phyloP scores from a whole-genome alignment of 2,888 invertebrate genomes.

The Ophion ventricosus region DNA sequence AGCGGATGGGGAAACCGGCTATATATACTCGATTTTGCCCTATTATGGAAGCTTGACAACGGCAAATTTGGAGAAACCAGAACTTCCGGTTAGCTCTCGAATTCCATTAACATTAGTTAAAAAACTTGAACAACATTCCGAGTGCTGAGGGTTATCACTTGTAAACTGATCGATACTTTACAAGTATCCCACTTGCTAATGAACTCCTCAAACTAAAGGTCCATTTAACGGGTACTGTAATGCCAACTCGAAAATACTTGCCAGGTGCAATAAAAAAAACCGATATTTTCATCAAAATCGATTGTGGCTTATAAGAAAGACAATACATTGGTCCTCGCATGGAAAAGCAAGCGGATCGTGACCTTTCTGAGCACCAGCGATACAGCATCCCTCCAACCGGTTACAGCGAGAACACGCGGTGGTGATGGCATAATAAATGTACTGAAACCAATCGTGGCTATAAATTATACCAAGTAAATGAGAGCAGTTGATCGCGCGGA shows the following conservation, averaged over 20 bases:
- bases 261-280: too few species aligned
- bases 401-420: background rate
- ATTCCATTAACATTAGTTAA: too few species aligned
- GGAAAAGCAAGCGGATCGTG: too few species aligned
- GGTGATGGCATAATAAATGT: background rate
- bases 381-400: background rate
- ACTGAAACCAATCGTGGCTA: background rate
- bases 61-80: conserved; percentile 60
- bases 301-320: too few species aligned
- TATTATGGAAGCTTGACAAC: conserved; percentile 69
- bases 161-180: background rate
- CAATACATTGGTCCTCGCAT: too few species aligned
- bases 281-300: too few species aligned
- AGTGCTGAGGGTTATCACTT: too few species aligned
- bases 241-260: background rate
- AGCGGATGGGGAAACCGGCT: conserved; percentile 65
- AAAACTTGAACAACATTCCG: too few species aligned
- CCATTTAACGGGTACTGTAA: background rate
- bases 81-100: conserved; percentile 53
- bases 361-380: too few species aligned
- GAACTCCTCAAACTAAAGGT: background rate
- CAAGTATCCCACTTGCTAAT: conserved; percentile 61
- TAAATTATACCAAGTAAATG: background rate
- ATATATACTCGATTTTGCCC: conserved; percentile 67
- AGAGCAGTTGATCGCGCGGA: background rate